phyloP scores from a whole-genome alignment of 2,113 vertebrate species.

The Kobus ellipsiprymnus region DNA sequence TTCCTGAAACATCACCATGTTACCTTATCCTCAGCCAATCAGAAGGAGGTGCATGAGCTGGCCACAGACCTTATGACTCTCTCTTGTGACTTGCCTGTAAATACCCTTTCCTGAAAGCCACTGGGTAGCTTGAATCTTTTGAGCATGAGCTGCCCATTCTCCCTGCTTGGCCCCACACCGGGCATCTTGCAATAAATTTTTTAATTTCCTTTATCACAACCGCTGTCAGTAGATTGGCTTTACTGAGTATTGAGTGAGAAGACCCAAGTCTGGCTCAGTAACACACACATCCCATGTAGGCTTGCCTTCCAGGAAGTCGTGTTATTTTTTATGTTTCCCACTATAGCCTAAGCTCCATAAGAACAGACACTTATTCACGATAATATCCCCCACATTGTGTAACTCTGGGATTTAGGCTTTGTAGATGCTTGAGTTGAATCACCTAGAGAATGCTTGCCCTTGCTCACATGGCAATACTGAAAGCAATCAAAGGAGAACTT shows the following conservation, averaged over 20 bases:
- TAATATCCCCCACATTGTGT: background rate
- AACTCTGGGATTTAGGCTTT: background rate
- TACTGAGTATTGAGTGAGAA: background rate
- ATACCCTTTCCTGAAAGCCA: background rate
- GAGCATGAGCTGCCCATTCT: background rate
- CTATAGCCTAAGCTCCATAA: background rate
- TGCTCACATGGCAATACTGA: background rate
- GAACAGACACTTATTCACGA: background rate
- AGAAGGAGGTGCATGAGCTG: background rate
- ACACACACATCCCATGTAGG: background rate
- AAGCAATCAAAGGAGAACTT: background rate
- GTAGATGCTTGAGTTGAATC: background rate
- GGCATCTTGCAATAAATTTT: background rate
- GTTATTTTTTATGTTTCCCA: background rate
- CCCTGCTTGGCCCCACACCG: background rate
- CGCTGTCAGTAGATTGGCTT: accelerated
- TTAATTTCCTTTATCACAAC: background rate
- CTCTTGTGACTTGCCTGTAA: background rate
- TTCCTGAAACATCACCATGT: background rate
- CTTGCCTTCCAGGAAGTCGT: background rate
- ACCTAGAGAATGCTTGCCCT: background rate
- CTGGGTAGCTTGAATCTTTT: background rate
- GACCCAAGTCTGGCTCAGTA: background rate
- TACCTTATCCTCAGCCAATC: background rate
- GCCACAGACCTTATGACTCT: background rate